Conservation (phyloP, 2,888 invertebrate species). For the Drosophila neotestacea region DNA sequence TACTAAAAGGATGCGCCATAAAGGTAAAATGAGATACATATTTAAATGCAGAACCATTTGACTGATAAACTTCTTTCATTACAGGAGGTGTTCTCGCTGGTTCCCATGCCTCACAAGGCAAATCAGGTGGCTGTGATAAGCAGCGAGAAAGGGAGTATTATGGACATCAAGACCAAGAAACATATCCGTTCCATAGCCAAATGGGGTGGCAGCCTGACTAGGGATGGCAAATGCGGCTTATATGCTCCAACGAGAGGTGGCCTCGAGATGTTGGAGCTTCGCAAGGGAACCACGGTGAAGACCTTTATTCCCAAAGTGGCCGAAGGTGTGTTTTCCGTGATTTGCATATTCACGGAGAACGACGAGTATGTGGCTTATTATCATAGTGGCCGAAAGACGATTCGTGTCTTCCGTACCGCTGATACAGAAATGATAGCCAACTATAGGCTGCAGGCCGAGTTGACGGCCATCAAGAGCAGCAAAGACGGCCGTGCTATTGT, state of each 20-base stretch:
- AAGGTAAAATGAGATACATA: conserved; percentile 85
- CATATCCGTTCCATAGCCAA: conserved; percentile 94
- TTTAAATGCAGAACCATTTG: too few species aligned
- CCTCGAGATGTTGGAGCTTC: conserved; percentile 95
- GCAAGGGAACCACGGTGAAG: conserved; percentile 94
- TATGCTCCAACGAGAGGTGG: conserved; percentile 97
- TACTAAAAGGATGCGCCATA: conserved; percentile 86
- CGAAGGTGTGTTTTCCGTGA: conserved; percentile 98
- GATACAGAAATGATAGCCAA: conserved; percentile 97
- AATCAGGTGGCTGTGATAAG: conserved; percentile 95
- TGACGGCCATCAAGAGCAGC: conserved; percentile 92
- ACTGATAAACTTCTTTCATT: background rate
- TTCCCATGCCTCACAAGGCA: conserved; percentile 93
- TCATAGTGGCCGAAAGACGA: conserved; percentile 96
- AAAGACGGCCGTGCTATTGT: conserved; percentile 92
- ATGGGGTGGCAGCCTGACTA: conserved; percentile 96
- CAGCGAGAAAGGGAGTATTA: conserved; percentile 94
- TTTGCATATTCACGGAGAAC: conserved; percentile 96
- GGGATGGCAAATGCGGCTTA: conserved; percentile 95
- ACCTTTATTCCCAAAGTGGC: conserved; percentile 97
- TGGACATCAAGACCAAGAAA: conserved; percentile 95
- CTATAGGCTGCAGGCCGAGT: conserved; percentile 95
- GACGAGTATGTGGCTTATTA: conserved; percentile 98
- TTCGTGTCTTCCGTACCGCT: conserved; percentile 95
- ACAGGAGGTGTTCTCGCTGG: conserved; percentile 90